Percentiles rank a stretch among this genome's conserved stretches.
phyloP scores from a whole-genome alignment of 37 sponge, comb jelly and placozoan species.

The Halichondria panicea region DNA sequence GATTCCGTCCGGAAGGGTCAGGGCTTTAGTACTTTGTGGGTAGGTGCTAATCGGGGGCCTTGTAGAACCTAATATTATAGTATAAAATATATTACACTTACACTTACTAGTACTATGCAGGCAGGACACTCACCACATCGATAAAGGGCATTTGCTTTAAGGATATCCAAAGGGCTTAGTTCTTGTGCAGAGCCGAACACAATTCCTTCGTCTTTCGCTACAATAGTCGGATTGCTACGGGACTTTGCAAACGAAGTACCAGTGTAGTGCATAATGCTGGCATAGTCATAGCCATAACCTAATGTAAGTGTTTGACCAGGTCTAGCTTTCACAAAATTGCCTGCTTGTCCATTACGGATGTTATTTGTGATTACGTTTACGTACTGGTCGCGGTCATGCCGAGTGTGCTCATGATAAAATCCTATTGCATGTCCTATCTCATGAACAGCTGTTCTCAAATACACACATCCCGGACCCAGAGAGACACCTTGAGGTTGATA shows the following conservation, averaged over 20 bases:
- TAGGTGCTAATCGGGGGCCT: background rate
- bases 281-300: slow-evolving; percentile 73
- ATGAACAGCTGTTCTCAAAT: slow-evolving; percentile 40
- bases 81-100: too few species aligned
- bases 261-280: slow-evolving; percentile 83
- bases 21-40: background rate
- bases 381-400: slow-evolving; percentile 66
- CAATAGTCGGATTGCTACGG: slow-evolving; percentile 8
- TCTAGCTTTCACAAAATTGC: slow-evolving; percentile 6
- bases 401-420: slow-evolving; percentile 64
- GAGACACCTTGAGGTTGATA: slow-evolving; percentile 28
- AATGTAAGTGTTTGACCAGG: slow-evolving; percentile 30
- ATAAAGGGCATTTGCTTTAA: slow-evolving; percentile 64
- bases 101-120: too few species aligned
- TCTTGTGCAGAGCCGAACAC: slow-evolving; percentile 51
- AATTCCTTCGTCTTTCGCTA: slow-evolving; percentile 27
- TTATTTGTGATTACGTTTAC: slow-evolving; percentile 26
- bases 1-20: slow-evolving; percentile 11
- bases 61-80: too few species aligned
- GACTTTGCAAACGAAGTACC: slow-evolving; percentile 17
- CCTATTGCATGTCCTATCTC: slow-evolving; percentile 75
- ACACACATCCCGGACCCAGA: slow-evolving; percentile 16
- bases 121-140: too few species aligned
- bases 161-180: slow-evolving; percentile 65
- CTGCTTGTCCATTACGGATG: background rate